Percentiles rank a stretch among this genome's conserved stretches.
These are phyloP conservation scores for Acrocyrtus sp. DNA, from an alignment of 2,888 invertebrate genomes.

Conservation along the genomic window DNA sequence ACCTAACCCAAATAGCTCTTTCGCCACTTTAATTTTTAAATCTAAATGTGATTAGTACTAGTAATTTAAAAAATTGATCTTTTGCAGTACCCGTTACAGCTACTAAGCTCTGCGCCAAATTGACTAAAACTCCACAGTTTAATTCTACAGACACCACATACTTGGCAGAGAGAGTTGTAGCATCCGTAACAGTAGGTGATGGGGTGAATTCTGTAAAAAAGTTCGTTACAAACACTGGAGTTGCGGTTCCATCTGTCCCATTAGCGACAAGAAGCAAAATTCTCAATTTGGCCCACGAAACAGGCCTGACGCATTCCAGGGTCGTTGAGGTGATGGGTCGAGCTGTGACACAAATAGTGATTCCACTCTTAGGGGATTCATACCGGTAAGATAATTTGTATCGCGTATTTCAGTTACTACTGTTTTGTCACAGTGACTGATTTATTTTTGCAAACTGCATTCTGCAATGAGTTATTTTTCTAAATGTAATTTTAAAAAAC, in stretches of 20 bases:
- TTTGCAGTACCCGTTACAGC: slow-evolving; percentile 53
- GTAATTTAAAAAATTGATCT: background rate
- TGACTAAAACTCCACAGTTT: slow-evolving; percentile 52
- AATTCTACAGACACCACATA: slow-evolving; percentile 56
- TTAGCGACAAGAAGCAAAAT: slow-evolving; percentile 53
- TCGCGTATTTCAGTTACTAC: too few relatives aligned
- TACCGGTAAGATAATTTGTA: slow-evolving; percentile 54
- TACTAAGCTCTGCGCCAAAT: slow-evolving; percentile 34
- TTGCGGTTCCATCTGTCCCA: slow-evolving; percentile 56
- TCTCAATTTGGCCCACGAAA: slow-evolving; percentile 55
- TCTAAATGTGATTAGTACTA: too few relatives aligned
- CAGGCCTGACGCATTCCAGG: slow-evolving; percentile 58
- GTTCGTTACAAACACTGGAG: slow-evolving; percentile 59
- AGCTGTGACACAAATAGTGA: slow-evolving; percentile 53
- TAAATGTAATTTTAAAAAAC: slow-evolving; percentile 1
- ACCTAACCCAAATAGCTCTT: too few relatives aligned
- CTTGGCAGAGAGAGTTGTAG: slow-evolving; percentile 50
- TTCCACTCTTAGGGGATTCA: slow-evolving; percentile 60
- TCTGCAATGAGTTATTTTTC: background rate
- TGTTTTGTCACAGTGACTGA: too few relatives aligned
- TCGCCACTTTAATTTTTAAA: too few relatives aligned
- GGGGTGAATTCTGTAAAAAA: slow-evolving; percentile 24
- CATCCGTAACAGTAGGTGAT: slow-evolving; percentile 50
- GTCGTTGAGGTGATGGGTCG: slow-evolving; percentile 59
- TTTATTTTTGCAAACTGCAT: background rate